Evolutionary conservation across 2,888 invertebrate genomes (phyloP).

Genomic region (Ptychoptera contaminata): DNA sequence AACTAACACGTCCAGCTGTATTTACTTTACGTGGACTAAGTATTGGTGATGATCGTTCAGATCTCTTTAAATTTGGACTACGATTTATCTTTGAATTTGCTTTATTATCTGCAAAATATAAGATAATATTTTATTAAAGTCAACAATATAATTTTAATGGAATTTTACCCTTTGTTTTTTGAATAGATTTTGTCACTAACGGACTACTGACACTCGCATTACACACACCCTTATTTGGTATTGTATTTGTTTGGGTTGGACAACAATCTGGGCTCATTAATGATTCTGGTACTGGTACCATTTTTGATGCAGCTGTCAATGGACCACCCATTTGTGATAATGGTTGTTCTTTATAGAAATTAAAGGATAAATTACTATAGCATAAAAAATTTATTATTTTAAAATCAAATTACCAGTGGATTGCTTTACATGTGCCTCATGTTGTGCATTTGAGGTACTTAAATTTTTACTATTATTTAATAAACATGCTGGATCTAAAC

Average conservation of each 20-base stretch:
- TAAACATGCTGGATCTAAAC: slow-evolving; percentile 39
- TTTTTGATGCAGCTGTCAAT: slow-evolving; percentile 66
- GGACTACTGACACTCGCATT: neutral
- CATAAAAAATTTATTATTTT: neutral
- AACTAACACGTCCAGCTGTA: neutral
- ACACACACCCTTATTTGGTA: slow-evolving; percentile 18
- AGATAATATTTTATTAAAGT: neutral
- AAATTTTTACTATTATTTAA: slow-evolving; percentile 18
- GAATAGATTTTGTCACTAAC: neutral
- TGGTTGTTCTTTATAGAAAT: neutral
- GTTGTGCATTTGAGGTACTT: slow-evolving; percentile 20
- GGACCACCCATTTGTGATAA: slow-evolving; percentile 28
- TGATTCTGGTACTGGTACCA: slow-evolving; percentile 77
- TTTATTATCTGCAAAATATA: neutral
- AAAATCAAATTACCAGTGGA: neutral
- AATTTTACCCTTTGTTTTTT: neutral
- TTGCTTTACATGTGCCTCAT: slow-evolving; percentile 16
- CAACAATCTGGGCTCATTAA: slow-evolving; percentile 64
- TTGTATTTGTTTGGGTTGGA: slow-evolving; percentile 17
- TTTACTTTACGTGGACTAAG: slow-evolving; percentile 24
- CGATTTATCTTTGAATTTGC: slow-evolving; percentile 19
- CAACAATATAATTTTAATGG: neutral
- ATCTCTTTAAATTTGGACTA: slow-evolving; percentile 21
- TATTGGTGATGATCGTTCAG: slow-evolving; percentile 20
- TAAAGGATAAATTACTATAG: neutral